Percentiles rank a stretch among this genome's conserved stretches.
phyloP scores from a whole-genome alignment of 2,888 invertebrate genomes.

The Heteromurus nitidus region DNA sequence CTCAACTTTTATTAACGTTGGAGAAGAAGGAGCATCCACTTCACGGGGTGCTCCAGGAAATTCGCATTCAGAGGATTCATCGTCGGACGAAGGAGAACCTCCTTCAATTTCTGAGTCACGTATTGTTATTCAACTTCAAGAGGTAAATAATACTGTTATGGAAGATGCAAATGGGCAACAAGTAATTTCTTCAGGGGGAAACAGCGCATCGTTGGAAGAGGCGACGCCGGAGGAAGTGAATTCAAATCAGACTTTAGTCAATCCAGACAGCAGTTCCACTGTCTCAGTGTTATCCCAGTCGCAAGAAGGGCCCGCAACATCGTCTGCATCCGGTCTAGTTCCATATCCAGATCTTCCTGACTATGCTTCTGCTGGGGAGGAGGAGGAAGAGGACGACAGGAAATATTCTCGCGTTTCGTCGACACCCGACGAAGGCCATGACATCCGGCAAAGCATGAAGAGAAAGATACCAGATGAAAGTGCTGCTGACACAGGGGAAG shows the following conservation, averaged over 20 bases:
- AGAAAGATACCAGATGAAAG: slow-evolving; percentile 39
- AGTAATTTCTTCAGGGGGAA: neutral
- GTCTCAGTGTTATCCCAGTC: neutral
- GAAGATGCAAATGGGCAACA: neutral
- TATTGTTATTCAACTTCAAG: slow-evolving; percentile 10
- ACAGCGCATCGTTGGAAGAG: neutral
- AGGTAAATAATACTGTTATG: neutral
- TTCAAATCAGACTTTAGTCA: neutral
- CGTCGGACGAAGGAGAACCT: slow-evolving; percentile 31
- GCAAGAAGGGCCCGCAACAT: neutral
- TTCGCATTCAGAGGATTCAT: neutral
- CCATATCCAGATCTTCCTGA: slow-evolving; percentile 57
- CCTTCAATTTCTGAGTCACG: slow-evolving; percentile 30
- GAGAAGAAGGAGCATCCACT: too few species aligned
- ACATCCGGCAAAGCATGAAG: slow-evolving; percentile 26
- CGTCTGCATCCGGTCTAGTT: slow-evolving; percentile 36
- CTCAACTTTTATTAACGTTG: too few species aligned
- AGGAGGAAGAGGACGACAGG: slow-evolving; percentile 30
- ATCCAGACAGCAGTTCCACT: too few species aligned
- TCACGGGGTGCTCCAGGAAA: too few species aligned
- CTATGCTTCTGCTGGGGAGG: slow-evolving; percentile 31
- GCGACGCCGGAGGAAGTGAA: neutral
- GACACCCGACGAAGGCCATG: neutral
- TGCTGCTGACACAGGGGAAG: neutral
- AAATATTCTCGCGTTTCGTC: neutral